phyloP scores from a whole-genome alignment of 2,797 vertebrate species.

The Poeciliopsis paucimaculata region DNA sequence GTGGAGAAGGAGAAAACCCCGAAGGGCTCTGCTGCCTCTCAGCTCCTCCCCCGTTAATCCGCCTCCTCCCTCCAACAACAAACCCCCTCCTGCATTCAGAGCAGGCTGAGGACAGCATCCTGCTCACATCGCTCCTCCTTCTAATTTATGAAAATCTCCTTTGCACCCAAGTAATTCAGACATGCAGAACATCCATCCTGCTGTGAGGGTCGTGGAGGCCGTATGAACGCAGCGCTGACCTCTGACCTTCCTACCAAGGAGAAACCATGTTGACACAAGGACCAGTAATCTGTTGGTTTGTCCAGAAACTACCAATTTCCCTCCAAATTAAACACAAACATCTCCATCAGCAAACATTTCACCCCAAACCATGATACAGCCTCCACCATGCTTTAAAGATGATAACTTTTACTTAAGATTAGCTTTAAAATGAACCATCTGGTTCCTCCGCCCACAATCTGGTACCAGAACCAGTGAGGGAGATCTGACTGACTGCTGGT shows the following conservation, averaged over 20 bases:
- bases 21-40: neutral
- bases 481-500: neutral
- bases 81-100: neutral
- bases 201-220: neutral
- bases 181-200: neutral
- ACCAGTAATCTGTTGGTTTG: neutral
- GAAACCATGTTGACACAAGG: neutral
- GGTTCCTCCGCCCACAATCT: neutral
- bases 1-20: neutral
- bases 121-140: neutral
- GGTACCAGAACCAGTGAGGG: neutral
- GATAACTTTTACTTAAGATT: neutral
- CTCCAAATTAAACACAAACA: neutral
- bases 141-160: conserved; percentile 7
- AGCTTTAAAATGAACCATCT: neutral
- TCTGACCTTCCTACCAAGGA: neutral
- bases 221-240: neutral
- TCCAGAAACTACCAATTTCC: neutral
- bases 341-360: neutral
- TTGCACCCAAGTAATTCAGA: neutral
- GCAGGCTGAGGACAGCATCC: neutral
- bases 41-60: conserved; percentile 1
- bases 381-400: neutral
- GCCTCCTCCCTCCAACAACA: neutral
- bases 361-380: neutral